Evolutionary conservation across 2,113 vertebrate species (phyloP), one percentile per base, ranked within the genome.

Genomic region (Neodon shergylaensis): DNA sequence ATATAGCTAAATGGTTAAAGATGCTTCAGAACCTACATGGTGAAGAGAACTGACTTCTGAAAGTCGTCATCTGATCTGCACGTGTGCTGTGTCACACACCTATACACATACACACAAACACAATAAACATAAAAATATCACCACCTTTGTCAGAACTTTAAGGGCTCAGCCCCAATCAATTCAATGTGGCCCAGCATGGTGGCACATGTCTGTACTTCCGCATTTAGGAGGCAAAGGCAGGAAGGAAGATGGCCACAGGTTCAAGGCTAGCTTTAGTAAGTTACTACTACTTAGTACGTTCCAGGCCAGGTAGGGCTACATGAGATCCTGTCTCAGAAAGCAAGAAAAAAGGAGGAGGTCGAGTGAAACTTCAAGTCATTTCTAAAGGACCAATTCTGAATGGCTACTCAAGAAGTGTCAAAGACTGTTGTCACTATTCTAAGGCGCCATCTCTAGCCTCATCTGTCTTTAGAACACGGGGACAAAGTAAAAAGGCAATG

Each of bases 311-410:
- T 24, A 36, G 31, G 17, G 44, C 31, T 24, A 68, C 19, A 36
- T n/a, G 65, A 87, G 31, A 70, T 49, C 33, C 44, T 70, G 21
- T 52, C 65, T 86, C 31, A 52, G 65, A 28, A 42, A 58, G 9
- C 26, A 73, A 73, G 33, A n/a, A 87, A 87, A 72, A 9, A 22
- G 49, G 44, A n/a, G 2, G 24, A 87, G 44, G 33, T n/a, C 36
- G 26, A 86, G 21, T 49, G 65, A 70, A 49, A 65, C 65, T 70
- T 86, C 49, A 49, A 70, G 21, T 36, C 31, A 68, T 85, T 83
- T 88, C 49, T 93, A 96, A 81, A 91, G 28, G 21, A 19, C 66
- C 49, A 94, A 24, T 83, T 79, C 21, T 87, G 16, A 93, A 33
- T 12, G 14, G 84, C 68, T 89, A 19, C 31, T 76, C 42, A 49